Evolutionary conservation across 1,140 invertebrate genomes (phyloP), one percentile per base, ranked within the genome.

Genomic region (Listronotus bonariensis): DNA sequence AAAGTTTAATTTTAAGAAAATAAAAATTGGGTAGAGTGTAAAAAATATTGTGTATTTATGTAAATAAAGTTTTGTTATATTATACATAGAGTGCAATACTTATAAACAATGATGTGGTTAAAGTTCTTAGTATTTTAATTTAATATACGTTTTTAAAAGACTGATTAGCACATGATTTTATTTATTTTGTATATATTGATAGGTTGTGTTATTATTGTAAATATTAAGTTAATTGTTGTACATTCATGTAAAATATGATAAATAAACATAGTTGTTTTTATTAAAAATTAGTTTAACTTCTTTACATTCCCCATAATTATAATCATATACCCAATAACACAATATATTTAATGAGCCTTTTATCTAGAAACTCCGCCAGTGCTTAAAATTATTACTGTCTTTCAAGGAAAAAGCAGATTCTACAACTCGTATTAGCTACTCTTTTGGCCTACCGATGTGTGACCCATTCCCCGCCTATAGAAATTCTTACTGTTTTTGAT

Each of bases 231-330:
- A 62, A 69, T 69, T 62, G 58, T 69, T 73, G 72, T 73, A 73
- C 65, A 69, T 59, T 70, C 67, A 26, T 71, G 69, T 73, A 73
- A 64, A 17, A 63, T 67, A 69, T 14, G 14, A 14, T 62, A 26
- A 69, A 54, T 68, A 72, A 71, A 68, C 61, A 70, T 73, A 70
- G 65, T 73, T 69, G 69, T 71, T 73, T 73, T 65, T 65, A 69
- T 67, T 69, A 65, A 31, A 48, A 11, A 26, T 26, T 26, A 3
- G 20, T 26, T 26, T 26, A 26, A 3, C 20, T 26, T 26, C 5
- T 26, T 26, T 26, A 3, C 1, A 26, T 5, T 26, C 20, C 20
- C 20, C 1, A 26, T 26, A 26, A 5, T 26, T 5, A 26, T 26
- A 26, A 26, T 26, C 20, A 26, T 26, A 26, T n/a, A n/a, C n/a